These are phyloP conservation scores for Onychomys torridus DNA, from an alignment of 2,797 vertebrate species.

Conservation along the genomic window DNA sequence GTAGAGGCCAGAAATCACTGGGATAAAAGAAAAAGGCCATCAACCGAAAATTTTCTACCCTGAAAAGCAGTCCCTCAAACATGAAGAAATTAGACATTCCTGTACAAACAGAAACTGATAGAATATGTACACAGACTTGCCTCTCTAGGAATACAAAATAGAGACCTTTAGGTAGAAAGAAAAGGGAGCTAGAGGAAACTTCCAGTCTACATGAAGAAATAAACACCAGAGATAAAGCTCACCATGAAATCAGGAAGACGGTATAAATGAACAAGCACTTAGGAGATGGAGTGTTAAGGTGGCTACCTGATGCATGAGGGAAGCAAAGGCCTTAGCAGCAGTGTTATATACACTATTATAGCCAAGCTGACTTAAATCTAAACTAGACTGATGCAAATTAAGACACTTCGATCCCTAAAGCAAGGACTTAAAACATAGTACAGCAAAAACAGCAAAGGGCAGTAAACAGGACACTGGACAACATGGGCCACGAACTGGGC, in stretches of 20 bases:
- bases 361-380: neutral
- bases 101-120: neutral
- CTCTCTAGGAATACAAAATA: neutral
- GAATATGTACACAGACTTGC: neutral
- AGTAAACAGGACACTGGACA: neutral
- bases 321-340: no score
- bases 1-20: neutral
- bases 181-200: neutral
- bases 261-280: neutral
- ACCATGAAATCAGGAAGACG: neutral
- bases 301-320: neutral
- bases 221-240: neutral
- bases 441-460: neutral
- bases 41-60: neutral
- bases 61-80: neutral
- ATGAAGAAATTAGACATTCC: neutral
- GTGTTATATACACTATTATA: neutral
- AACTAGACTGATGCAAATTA: neutral
- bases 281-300: neutral
- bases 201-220: neutral
- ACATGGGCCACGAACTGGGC: neutral
- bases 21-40: neutral
- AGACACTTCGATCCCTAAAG: neutral
- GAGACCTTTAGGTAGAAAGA: neutral
- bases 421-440: neutral